Evolutionary conservation across 1,140 invertebrate species (phyloP), one percentile per base, ranked within the genome.

Genomic region (Pristionchus pacificus): DNA sequence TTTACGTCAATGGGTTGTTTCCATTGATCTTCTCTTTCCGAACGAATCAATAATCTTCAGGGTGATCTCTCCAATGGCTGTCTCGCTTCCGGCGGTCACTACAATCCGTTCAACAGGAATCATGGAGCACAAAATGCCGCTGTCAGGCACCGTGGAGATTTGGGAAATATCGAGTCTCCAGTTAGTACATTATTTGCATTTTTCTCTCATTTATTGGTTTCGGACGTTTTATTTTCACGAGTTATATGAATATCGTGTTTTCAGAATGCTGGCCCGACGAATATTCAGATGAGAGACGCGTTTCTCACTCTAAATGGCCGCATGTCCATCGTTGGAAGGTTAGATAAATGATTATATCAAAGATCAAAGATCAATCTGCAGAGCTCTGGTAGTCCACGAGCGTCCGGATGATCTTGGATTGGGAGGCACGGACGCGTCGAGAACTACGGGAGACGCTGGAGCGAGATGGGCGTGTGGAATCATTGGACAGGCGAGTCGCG

Each of bases 361-460:
- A 10, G 38, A 49, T 10, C 19, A 19, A 49, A 6, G 19, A 10
- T 49, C 38, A 6, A 10, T 49, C 6, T 49, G n/a, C n/a, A 49
- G 74, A 64, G 61, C 76, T 31, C 55, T 78, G 2, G 77, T 78
- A 1, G 67, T 78, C 59, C 77, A 78, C 60, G 77, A 78, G 71
- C 79, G 79, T 60, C 70, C 64, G 2, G 77, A 78, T 38, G 77
- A 78, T 63, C 55, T 78, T 27, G 77, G 77, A 30, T 60, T 65
- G 32, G 71, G 71, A 59, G 63, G 24, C 57, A 75, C 89, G 75
- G 83, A 86, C 0, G 89, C 91, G 74, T 92, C 91, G 29, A 86
- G 87, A 79, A 91, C 88, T 73, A 92, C 91, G 0, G 92, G 92
- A 76, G 90, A 92, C 78, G 90, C 92, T 27, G 92, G 92, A 13